Conservation (phyloP, 2,888 invertebrate genomes). For the Pachymerium ferrugineum region DNA sequence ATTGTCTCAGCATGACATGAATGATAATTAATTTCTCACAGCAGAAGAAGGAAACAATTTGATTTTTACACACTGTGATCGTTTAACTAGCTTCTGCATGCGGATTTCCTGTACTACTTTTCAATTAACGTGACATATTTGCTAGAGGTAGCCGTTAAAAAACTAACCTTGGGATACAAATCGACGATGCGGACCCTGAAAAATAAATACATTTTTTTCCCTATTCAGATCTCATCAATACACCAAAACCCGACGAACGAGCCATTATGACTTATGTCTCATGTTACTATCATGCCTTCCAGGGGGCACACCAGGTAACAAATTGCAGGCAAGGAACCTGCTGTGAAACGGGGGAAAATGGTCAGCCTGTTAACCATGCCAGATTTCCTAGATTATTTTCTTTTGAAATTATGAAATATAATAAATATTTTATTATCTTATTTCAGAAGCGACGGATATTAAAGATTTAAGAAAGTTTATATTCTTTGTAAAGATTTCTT, state of each 20-base stretch:
- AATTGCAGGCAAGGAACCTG: background rate
- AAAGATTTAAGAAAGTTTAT: background rate
- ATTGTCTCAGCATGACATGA: background rate
- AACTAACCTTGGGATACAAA: background rate
- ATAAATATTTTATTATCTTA: background rate
- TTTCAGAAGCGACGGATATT: background rate
- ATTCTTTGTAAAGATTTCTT: background rate
- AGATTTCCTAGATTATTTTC: background rate
- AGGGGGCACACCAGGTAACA: conserved; percentile 95
- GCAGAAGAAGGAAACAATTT: background rate
- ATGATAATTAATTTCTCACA: background rate
- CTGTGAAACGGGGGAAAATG: background rate
- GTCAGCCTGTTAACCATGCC: conserved; percentile 11
- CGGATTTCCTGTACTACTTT: background rate
- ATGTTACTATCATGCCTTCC: conserved; percentile 99
- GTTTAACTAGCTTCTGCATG: background rate
- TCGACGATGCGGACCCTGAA: background rate
- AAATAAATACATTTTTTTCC: conserved; percentile 4
- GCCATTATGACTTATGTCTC: conserved; percentile 99
- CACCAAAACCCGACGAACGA: conserved; percentile 99
- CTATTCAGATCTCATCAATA: conserved; percentile 93
- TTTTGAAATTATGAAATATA: background rate
- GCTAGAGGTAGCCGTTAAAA: background rate
- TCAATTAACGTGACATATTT: background rate
- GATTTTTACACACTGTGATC: background rate